Base-by-base conservation (phyloP, 2,888 invertebrate genomes). In the Limnephilus marmoratus region DNA sequence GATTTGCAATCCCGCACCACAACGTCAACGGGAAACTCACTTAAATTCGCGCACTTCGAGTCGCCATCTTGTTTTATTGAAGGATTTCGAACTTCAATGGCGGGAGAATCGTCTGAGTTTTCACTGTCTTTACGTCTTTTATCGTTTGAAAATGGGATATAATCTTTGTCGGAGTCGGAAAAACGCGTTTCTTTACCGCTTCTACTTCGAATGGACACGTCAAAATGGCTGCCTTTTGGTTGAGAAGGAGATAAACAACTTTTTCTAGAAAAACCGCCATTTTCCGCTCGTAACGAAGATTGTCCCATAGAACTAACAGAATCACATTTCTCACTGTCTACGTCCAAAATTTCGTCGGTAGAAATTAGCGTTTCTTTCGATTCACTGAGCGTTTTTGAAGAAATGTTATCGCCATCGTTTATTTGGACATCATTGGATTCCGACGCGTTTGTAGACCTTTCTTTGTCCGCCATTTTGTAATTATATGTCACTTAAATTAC, bases 1-100 rank as follows among this genome's bases (percentile, higher is more conserved):
- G 90, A 90, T 68, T 92, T 90, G 49, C 82, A 82, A 82, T 68
- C 87, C 68, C 90, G 90, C 11, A 82, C 89, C n/a, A 87, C 87
- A 81, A 89, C 88, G 5, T 89, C 88, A 37, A 89, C 29, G 24
- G 88, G 88, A 81, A 89, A 89, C 3, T 80, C 88, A 37, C 80
- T 80, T 0, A 13, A 53, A 87, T 87, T 68, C 87, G 87, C n/a
- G 31, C 83, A 83, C 83, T 49, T 31, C 12, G 49, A 29, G 87
- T 15, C 53, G 87, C 87, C 87, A 87, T 87, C 18, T 31, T 87
- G 49, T 31, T 29, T 53, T 12, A 4, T n/a, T 49, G 53, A 2
- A 5, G 24, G n/a, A 49, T 53, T 49, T 49, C 13, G 45, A 45
- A 82, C 34, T 0, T 34, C 34, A 68, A 68, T 68, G 24, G 41